A percentile compares a stretch with the other conserved stretches of the same genome.
Evolutionary conservation across 2,797 vertebrate species (phyloP).

Genomic region (Gymnopithys bicolor): DNA sequence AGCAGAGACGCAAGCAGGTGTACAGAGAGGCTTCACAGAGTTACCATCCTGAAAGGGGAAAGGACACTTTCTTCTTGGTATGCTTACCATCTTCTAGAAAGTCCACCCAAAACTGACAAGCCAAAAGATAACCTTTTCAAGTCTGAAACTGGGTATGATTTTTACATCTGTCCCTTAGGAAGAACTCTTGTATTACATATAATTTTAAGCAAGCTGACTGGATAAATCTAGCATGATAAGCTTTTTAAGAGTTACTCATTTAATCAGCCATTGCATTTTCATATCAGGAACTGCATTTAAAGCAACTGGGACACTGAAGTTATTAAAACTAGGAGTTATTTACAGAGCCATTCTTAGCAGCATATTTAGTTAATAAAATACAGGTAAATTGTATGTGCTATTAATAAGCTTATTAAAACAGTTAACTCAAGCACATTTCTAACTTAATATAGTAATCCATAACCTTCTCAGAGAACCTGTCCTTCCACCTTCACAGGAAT

Average conservation of each 20-base stretch:
- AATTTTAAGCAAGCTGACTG: background rate
- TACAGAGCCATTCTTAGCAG: background rate
- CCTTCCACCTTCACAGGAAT: background rate
- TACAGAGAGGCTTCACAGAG: background rate
- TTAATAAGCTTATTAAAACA: conserved; percentile 19
- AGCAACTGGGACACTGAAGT: background rate
- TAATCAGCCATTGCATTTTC: background rate
- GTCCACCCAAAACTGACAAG: background rate
- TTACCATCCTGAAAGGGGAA: background rate
- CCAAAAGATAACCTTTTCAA: too few relatives aligned
- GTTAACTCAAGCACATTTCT: background rate
- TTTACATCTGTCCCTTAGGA: background rate
- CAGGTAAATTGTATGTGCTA: background rate
- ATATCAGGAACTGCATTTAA: background rate
- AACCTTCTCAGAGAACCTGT: background rate
- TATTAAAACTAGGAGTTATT: conserved; percentile 18
- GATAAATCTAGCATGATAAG: background rate
- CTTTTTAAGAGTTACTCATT: background rate
- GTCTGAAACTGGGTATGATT: too few relatives aligned
- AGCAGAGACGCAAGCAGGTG: background rate
- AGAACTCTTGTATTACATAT: background rate
- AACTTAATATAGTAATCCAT: background rate
- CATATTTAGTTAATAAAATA: conserved; percentile 2
- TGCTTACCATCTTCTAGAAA: background rate
- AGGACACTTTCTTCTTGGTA: background rate